phyloP scores from a whole-genome alignment of 1,140 invertebrate species.

The Lordiphosa mommai region DNA sequence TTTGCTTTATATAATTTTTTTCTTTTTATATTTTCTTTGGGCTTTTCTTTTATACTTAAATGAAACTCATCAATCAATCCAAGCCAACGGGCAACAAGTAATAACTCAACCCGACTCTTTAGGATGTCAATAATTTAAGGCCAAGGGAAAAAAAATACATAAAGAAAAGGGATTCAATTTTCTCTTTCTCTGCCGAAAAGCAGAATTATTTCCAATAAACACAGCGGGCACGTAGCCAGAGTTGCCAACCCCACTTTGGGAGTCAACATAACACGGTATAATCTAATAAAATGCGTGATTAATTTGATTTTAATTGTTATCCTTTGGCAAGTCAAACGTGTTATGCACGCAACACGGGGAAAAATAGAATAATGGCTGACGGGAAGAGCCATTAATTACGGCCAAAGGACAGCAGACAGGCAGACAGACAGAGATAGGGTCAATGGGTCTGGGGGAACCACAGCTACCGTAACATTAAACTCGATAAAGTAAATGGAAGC shows the following conservation, averaged over 20 bases:
- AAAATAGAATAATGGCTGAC: constrained; percentile 64
- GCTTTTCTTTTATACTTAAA: constrained; percentile 18
- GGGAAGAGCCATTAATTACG: constrained; percentile 71
- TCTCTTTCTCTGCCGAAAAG: neutral
- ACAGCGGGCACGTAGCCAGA: constrained; percentile 43
- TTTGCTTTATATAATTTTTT: too few species aligned
- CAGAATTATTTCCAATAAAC: constrained; percentile 7
- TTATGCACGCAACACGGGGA: constrained; percentile 39
- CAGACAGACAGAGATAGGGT: neutral
- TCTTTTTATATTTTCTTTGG: neutral
- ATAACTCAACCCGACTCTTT: constrained; percentile 40
- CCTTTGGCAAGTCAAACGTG: constrained; percentile 67
- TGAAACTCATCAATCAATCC: constrained; percentile 63
- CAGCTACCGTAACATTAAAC: constrained; percentile 17
- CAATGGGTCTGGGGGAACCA: neutral
- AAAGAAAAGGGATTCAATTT: constrained; percentile 29
- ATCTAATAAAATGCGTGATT: constrained; percentile 77
- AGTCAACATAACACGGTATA: constrained; percentile 63
- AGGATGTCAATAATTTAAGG: too few species aligned
- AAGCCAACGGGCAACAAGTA: constrained; percentile 64
- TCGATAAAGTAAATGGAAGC: constrained; percentile 45
- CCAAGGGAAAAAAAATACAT: neutral
- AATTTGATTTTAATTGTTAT: constrained; percentile 78
- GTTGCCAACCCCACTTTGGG: constrained; percentile 23
- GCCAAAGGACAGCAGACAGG: constrained; percentile 19